These are phyloP conservation scores for Drosophila hydei DNA, from an alignment of 1,140 invertebrate genomes.

Conservation along the genomic window DNA sequence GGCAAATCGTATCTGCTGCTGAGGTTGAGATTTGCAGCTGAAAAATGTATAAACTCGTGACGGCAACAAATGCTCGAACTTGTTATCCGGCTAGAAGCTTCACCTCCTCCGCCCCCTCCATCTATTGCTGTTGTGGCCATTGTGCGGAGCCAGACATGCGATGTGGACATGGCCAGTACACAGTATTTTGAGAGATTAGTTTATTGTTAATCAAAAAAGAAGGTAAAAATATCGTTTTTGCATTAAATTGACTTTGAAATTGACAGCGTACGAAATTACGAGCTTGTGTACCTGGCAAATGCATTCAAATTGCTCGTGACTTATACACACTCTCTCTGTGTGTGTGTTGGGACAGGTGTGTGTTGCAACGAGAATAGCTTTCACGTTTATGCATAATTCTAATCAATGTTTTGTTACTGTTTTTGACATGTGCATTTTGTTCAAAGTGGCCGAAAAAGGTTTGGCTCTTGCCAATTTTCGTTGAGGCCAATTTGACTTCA, in stretches of 20 bases:
- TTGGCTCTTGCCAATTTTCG: conserved; percentile 13
- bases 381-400: conserved; percentile 44
- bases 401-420: conserved; percentile 40
- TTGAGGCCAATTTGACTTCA: conserved; percentile 16
- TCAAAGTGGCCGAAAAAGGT: conserved; percentile 38
- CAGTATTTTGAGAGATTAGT: conserved; percentile 59
- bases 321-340: neutral
- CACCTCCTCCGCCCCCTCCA: neutral
- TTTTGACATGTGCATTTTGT: conserved; percentile 44
- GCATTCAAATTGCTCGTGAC: conserved; percentile 25
- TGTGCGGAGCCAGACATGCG: conserved; percentile 28
- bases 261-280: conserved; percentile 57
- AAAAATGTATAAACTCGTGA: conserved; percentile 67
- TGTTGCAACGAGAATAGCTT: conserved; percentile 20
- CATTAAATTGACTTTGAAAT: conserved; percentile 77
- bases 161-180: conserved; percentile 22
- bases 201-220: conserved; percentile 75
- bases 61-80: conserved; percentile 40
- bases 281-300: conserved; percentile 35
- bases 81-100: conserved; percentile 13
- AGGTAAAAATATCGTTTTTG: conserved; percentile 49
- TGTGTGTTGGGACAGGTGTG: conserved; percentile 6
- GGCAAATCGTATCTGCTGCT: conserved; percentile 25
- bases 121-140: neutral
- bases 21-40: conserved; percentile 52